These are phyloP conservation scores for Paramuricea clavata DNA, from an alignment of 92 coral and sea anemone species.

Conservation along the genomic window DNA sequence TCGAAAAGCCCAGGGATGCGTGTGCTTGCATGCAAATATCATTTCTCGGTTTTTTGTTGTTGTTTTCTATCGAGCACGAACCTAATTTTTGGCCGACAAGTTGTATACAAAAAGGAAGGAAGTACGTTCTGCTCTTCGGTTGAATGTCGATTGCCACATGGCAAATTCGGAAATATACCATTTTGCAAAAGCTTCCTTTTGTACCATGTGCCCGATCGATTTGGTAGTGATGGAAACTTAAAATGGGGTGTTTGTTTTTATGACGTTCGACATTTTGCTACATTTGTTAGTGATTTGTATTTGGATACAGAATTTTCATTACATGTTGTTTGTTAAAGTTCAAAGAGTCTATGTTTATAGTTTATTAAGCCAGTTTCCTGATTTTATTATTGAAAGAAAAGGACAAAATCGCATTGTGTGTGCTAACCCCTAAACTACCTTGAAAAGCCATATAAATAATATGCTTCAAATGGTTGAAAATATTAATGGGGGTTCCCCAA, in stretches of 20 bases:
- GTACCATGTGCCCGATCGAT: background rate
- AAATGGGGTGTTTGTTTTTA: background rate
- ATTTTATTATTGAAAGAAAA: no score
- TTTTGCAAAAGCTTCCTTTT: background rate
- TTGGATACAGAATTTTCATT: no score
- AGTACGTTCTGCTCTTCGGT: background rate
- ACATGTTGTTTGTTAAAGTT: background rate
- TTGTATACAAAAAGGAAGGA: background rate
- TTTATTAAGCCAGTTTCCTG: background rate
- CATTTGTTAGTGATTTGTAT: background rate
- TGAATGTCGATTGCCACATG: slow-evolving; percentile 3
- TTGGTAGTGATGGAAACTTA: background rate
- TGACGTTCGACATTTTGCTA: background rate
- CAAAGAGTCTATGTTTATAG: background rate
- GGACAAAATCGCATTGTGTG: no score
- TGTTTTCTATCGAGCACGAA: background rate
- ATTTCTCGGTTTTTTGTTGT: background rate
- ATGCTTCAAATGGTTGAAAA: background rate
- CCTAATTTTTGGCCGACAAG: background rate
- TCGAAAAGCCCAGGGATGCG: background rate
- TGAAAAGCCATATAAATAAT: no score
- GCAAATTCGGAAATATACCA: background rate
- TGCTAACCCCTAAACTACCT: no score
- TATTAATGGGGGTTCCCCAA: slow-evolving; percentile 13
- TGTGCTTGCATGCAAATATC: background rate